These are phyloP conservation scores for Dinomys branickii DNA, from an alignment of 2,113 vertebrate genomes.

Conservation along the genomic window DNA sequence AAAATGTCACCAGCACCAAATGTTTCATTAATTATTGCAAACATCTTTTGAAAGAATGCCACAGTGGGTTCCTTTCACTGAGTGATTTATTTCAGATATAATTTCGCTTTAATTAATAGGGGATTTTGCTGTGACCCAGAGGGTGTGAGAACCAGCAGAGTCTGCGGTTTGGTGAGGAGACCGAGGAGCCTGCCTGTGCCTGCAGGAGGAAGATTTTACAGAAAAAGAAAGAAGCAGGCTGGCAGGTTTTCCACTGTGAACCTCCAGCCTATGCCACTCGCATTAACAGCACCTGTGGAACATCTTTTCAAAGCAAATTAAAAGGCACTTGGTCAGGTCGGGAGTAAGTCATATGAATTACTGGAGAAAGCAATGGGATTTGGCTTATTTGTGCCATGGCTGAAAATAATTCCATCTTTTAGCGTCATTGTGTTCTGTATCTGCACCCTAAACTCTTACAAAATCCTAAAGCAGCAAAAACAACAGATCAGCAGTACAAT, in stretches of 20 bases:
- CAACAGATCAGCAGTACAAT: conserved; percentile 49
- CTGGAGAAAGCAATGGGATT: neutral
- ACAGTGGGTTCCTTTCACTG: conserved; percentile 83
- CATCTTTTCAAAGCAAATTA: conserved; percentile 76
- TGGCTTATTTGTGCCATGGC: conserved; percentile 2
- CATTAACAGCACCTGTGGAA: conserved; percentile 71
- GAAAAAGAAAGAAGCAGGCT: neutral
- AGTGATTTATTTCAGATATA: conserved; percentile 88
- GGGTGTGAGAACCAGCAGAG: conserved; percentile 85
- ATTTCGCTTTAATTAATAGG: conserved; percentile 91
- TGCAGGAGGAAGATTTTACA: conserved; percentile 70
- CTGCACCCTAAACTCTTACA: conserved; percentile 50
- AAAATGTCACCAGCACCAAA: conserved; percentile 87
- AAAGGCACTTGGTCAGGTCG: neutral
- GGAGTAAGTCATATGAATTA: neutral
- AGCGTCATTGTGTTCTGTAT: conserved; percentile 62
- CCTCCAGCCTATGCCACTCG: conserved; percentile 58
- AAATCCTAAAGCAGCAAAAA: conserved; percentile 72
- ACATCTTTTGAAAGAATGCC: conserved; percentile 86
- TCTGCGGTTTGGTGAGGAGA: conserved; percentile 75
- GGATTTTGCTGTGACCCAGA: conserved; percentile 87
- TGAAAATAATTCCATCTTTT: conserved; percentile 57
- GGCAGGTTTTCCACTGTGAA: conserved; percentile 72
- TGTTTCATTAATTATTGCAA: conserved; percentile 88
- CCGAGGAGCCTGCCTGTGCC: conserved; percentile 81